These are phyloP conservation scores for Perca schrenkii DNA, from an alignment of 2,113 vertebrate species.

Conservation along the genomic window DNA sequence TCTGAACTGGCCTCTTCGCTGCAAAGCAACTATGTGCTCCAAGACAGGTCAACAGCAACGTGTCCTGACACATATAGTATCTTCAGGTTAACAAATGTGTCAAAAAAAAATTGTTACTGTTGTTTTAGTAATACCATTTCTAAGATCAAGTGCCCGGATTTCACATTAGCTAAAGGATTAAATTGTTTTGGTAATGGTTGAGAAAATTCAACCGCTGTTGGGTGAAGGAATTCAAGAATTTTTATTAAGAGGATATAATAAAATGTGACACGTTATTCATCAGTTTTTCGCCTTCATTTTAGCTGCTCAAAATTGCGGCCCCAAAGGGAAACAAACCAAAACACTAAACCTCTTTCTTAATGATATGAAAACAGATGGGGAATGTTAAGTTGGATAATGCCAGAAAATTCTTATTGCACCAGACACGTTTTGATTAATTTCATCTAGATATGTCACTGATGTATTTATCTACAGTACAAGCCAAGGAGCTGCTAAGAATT, in stretches of 20 bases:
- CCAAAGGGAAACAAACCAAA: conserved; percentile 17
- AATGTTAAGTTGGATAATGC: neutral
- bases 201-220: neutral
- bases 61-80: neutral
- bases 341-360: neutral
- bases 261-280: neutral
- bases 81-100: neutral
- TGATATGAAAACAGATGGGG: conserved; percentile 7
- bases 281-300: neutral
- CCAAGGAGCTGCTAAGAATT: neutral
- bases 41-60: too few species aligned
- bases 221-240: too few species aligned
- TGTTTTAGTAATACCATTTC: neutral
- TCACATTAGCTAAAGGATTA: neutral
- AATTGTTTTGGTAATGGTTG: neutral
- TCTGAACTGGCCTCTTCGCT: neutral
- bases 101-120: neutral
- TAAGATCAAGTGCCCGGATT: neutral
- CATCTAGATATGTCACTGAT: neutral
- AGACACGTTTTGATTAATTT: conserved; percentile 17
- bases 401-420: conserved; percentile 18
- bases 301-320: neutral
- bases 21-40: neutral
- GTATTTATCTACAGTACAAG: neutral
- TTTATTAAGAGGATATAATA: neutral